These are phyloP conservation scores for Lathamus discolor DNA, from an alignment of 2,113 vertebrate genomes.

Conservation along the genomic window DNA sequence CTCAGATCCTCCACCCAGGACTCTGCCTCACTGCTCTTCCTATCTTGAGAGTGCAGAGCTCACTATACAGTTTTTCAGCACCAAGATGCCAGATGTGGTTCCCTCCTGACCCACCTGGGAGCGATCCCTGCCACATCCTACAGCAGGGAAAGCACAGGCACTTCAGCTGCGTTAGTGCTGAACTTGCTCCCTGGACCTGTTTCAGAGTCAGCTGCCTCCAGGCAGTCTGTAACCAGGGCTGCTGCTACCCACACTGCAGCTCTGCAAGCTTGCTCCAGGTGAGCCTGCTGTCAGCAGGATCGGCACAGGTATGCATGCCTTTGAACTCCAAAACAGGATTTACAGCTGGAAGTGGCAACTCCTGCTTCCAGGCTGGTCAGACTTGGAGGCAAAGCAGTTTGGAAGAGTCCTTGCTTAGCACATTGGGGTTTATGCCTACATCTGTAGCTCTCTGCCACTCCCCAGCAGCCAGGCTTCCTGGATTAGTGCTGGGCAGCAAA, in stretches of 20 bases:
- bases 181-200: not conserved
- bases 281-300: not conserved
- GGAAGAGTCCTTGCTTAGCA: not conserved
- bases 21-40: not conserved
- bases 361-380: not conserved
- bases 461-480: not conserved
- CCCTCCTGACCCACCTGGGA: not conserved
- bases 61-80: not conserved
- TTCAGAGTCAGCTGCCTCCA: not conserved
- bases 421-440: rapidly evolving
- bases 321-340: not conserved
- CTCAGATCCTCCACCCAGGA: not conserved
- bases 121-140: not conserved
- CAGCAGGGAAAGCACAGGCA: not conserved
- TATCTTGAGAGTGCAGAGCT: not conserved
- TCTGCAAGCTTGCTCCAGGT: not conserved
- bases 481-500: not conserved
- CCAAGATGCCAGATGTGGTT: not conserved
- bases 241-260: not conserved
- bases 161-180: not conserved
- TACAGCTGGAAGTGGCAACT: not conserved
- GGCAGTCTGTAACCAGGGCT: not conserved
- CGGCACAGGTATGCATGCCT: not conserved
- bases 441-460: not conserved
- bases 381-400: not conserved